Percentiles rank a stretch among this genome's conserved stretches.
phyloP scores from a whole-genome alignment of 2,888 invertebrate species.

The Diarsia rubi region DNA sequence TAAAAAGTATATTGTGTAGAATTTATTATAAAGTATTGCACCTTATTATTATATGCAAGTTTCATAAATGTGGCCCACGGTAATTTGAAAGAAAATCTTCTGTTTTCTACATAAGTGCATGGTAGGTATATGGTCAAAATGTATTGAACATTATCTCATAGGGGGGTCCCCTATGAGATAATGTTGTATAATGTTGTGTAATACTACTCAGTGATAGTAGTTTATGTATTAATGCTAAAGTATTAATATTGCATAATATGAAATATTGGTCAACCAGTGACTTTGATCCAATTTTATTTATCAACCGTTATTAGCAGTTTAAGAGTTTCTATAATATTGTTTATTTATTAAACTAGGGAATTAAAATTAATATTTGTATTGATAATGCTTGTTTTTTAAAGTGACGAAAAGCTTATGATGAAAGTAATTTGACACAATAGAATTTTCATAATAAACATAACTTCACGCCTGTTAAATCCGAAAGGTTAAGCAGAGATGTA shows the following conservation, averaged over 20 bases:
- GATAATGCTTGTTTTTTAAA: not conserved
- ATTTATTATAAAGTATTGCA: slow-evolving; percentile 39
- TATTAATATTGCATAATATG: not conserved
- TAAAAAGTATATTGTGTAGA: too few species aligned
- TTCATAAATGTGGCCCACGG: not conserved
- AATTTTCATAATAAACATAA: not conserved
- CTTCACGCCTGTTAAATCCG: too few species aligned
- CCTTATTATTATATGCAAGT: slow-evolving; percentile 30
- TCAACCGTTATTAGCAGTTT: slow-evolving; percentile 41
- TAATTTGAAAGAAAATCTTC: too few species aligned
- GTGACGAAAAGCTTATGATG: not conserved
- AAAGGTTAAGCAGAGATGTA: too few species aligned
- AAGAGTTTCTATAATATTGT: slow-evolving; percentile 15
- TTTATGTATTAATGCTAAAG: slow-evolving; percentile 15
- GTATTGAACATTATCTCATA: too few species aligned
- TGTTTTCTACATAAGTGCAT: too few species aligned
- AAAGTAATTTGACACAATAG: slow-evolving; percentile 38
- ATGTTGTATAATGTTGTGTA: too few species aligned
- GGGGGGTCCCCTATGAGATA: too few species aligned
- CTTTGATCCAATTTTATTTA: slow-evolving; percentile 17
- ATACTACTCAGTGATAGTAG: slow-evolving; percentile 11
- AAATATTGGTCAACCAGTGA: slow-evolving; percentile 30
- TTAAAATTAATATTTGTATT: slow-evolving; percentile 13
- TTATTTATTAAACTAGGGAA: not conserved
- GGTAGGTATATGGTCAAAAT: too few species aligned